These are phyloP conservation scores for Caretta caretta DNA, from an alignment of 2,113 vertebrate genomes.

Conservation along the genomic window DNA sequence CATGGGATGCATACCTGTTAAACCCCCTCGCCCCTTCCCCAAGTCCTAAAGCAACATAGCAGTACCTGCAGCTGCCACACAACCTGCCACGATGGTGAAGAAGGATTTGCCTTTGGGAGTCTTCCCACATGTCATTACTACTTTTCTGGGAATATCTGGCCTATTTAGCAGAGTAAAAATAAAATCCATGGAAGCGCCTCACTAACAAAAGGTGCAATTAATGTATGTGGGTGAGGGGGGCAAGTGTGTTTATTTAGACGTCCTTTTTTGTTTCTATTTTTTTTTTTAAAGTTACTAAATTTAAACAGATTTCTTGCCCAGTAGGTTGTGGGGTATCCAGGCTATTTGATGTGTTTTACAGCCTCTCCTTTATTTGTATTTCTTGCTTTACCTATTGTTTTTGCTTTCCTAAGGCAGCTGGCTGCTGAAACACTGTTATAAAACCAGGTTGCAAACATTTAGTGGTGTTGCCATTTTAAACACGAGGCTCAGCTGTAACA, in stretches of 20 bases:
- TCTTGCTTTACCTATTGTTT: conserved; percentile 47
- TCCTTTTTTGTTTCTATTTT: background rate
- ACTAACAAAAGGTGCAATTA: background rate
- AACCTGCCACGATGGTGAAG: background rate
- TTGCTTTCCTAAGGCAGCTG: conserved; percentile 60
- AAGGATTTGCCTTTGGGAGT: background rate
- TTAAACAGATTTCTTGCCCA: background rate
- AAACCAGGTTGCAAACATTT: conserved; percentile 63
- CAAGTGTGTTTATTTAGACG: background rate
- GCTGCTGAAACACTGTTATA: conserved; percentile 53
- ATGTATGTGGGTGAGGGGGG: background rate
- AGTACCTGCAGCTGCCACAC: background rate
- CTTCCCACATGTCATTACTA: background rate
- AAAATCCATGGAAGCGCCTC: background rate
- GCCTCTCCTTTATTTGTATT: conserved; percentile 43
- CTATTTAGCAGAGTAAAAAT: background rate
- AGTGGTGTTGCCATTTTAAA: conserved; percentile 59
- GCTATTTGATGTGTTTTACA: conserved; percentile 4
- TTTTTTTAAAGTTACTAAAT: background rate
- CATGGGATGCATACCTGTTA: background rate
- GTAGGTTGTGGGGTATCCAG: background rate
- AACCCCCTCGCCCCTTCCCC: background rate
- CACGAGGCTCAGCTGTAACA: conserved; percentile 60
- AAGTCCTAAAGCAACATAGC: background rate
- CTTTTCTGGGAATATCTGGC: background rate